These are phyloP conservation scores for Lepisosteus oculatus DNA, from an alignment of 2,113 vertebrate species.

Conservation along the genomic window DNA sequence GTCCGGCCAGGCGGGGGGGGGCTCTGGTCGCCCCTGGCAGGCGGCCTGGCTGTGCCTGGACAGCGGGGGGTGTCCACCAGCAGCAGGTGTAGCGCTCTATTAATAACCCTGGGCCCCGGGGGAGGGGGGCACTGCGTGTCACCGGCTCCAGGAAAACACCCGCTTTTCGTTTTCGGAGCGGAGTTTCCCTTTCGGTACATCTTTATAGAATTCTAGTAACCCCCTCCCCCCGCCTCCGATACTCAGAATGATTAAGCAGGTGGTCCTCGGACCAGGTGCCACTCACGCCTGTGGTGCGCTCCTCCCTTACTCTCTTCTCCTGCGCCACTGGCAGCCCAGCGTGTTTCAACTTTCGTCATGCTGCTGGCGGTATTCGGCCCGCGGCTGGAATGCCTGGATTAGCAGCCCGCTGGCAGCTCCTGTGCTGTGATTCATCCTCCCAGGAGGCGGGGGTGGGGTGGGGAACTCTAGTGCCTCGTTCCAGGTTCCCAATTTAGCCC, in stretches of 20 bases:
- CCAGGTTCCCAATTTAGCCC: slow-evolving; percentile 3
- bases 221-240: too few species aligned
- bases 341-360: too few species aligned
- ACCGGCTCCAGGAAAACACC: too few species aligned
- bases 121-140: too few species aligned
- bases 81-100: slow-evolving; percentile 9
- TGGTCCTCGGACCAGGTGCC: too few species aligned
- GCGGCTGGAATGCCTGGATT: slow-evolving; percentile 1
- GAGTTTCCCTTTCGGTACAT: too few species aligned
- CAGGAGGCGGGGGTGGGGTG: background rate
- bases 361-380: background rate
- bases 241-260: too few species aligned
- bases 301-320: background rate
- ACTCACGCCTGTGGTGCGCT: too few species aligned
- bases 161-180: too few species aligned
- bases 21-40: background rate
- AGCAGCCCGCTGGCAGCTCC: background rate
- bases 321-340: background rate
- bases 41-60: background rate
- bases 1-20: too few species aligned
- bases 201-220: too few species aligned
- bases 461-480: background rate
- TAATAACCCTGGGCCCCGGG: background rate
- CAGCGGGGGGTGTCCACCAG: background rate
- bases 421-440: background rate